phyloP scores from a whole-genome alignment of 2,113 vertebrate species.

The Saimiri boliviensis region DNA sequence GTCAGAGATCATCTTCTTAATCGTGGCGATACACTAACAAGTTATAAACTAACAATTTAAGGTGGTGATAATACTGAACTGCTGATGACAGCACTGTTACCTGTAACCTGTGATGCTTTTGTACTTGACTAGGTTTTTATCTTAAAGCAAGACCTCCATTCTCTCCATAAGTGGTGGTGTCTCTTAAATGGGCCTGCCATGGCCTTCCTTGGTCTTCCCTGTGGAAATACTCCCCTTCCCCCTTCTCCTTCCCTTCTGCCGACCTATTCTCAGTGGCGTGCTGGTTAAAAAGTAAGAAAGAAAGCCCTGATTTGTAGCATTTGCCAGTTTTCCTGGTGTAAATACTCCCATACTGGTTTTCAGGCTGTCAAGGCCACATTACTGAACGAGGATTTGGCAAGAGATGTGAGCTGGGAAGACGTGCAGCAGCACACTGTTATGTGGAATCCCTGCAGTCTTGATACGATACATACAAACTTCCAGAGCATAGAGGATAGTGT shows the following conservation, averaged over 20 bases:
- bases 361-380: fast-evolving
- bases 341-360: not conserved
- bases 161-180: not conserved
- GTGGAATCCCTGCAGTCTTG: too few species aligned
- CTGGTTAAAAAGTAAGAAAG: not conserved
- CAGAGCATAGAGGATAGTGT: not conserved
- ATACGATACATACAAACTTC: not conserved
- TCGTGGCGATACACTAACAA: not conserved
- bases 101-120: not conserved
- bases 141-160: not conserved
- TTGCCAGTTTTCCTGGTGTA: not conserved
- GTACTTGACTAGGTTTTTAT: not conserved
- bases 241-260: not conserved
- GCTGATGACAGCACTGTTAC: not conserved
- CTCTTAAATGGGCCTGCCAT: not conserved
- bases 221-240: not conserved
- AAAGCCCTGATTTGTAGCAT: not conserved
- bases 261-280: not conserved
- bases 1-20: not conserved
- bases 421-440: not conserved
- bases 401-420: not conserved
- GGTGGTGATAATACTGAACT: not conserved
- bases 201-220: not conserved
- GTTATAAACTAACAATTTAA: not conserved
- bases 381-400: not conserved